Conservation (phyloP, 2,113 vertebrate species). For the Piprites chloris region DNA sequence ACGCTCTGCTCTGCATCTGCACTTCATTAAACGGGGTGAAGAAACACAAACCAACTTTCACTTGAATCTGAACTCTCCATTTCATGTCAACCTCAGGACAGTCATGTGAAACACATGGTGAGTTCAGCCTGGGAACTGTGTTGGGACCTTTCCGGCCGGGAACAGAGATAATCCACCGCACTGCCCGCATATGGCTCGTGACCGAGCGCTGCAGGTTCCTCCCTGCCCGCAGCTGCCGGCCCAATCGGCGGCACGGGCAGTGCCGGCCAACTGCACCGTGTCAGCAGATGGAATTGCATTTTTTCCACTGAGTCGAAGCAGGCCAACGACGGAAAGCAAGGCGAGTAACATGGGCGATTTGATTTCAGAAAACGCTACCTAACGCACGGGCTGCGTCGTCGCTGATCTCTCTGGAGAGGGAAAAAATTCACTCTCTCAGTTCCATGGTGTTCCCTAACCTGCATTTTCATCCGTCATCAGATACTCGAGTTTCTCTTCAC, state of each 20-base stretch:
- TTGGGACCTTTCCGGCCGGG: slow-evolving; percentile 27
- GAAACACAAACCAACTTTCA: slow-evolving; percentile 36
- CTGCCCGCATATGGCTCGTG: neutral
- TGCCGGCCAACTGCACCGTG: neutral
- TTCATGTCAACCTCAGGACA: neutral
- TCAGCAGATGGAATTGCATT: neutral
- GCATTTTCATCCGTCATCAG: neutral
- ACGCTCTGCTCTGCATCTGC: neutral
- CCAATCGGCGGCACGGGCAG: neutral
- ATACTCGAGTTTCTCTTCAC: neutral
- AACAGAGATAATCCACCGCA: slow-evolving; percentile 26
- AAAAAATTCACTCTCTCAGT: neutral
- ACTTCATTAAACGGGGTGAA: neutral
- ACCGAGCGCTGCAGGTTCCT: neutral
- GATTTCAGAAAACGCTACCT: neutral
- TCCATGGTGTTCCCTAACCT: neutral
- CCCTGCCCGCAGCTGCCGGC: slow-evolving; percentile 9
- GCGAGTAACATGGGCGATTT: neutral
- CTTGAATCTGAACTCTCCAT: neutral
- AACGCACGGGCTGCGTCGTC: neutral
- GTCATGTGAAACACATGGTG: neutral
- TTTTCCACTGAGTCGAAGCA: neutral
- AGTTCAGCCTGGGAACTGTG: slow-evolving; percentile 8
- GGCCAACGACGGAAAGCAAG: neutral
- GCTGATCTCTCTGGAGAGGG: neutral